phyloP scores from a whole-genome alignment of 2,113 vertebrate species.

The Rattus norvegicus region DNA sequence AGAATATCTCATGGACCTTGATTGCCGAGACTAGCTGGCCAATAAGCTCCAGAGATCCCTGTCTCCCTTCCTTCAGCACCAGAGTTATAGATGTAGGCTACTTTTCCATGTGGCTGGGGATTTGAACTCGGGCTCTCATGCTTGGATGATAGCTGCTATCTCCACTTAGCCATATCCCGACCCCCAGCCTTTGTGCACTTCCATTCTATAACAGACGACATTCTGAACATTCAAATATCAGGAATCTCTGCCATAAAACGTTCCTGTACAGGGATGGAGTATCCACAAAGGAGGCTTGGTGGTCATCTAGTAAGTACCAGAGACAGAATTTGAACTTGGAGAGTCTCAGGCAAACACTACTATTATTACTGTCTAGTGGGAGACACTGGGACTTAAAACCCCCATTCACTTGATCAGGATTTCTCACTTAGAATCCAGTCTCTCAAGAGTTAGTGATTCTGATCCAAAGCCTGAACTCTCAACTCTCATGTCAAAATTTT shows the following conservation, averaged over 20 bases:
- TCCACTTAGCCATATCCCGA: not conserved
- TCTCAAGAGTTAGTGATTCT: not conserved
- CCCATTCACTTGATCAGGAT: not conserved
- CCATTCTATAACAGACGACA: not conserved
- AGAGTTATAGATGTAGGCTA: not conserved
- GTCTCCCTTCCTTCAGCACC: not conserved
- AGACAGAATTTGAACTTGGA: not conserved
- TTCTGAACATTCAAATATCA: conserved; percentile 25
- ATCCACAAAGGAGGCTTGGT: not conserved
- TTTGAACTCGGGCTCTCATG: not conserved
- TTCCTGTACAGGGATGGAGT: not conserved
- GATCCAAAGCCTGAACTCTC: conserved; percentile 1
- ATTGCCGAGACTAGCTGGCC: not conserved
- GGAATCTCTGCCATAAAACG: not conserved
- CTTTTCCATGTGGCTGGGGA: not conserved
- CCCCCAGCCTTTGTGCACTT: not conserved
- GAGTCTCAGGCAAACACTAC: not conserved
- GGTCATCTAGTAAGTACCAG: not conserved
- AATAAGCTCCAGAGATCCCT: not conserved
- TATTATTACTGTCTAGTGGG: not conserved
- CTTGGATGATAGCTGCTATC: not conserved
- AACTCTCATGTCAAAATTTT: not conserved
- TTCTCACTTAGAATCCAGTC: not conserved
- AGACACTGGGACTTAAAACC: not conserved
- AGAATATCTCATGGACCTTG: not conserved